Evolutionary conservation across 1,140 invertebrate species (phyloP), one percentile per base, ranked within the genome.

Genomic region (Drosophila novamexicana): DNA sequence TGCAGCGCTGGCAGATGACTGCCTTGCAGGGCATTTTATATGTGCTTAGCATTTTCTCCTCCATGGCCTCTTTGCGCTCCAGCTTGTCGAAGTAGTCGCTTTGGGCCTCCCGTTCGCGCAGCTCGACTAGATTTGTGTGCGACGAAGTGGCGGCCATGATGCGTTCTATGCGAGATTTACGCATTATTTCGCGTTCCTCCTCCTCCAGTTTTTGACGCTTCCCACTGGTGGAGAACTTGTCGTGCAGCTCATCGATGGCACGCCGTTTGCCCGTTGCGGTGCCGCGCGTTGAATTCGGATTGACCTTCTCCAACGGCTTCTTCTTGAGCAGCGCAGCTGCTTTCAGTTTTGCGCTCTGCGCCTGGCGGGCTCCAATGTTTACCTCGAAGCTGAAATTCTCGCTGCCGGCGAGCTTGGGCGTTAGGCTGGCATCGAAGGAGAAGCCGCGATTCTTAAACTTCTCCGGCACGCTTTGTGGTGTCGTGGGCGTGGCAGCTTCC

Each of bases 31-130:
- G 92, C 16, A 98, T 93, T 93, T 98, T 96, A 84, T 94, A 97
- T 6, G 97, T 98, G 40, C 94, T 95, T 16, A 96, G 91, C 97
- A 99, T 98, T 93, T 98, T 98, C 62, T 98, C 96, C 91, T 99
- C 98, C 94, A 98, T 95, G 75, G 94, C 94, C 93, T 99, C 98
- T 88, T 97, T 98, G 72, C 95, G 95, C 92, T 98, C 97, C 56
- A 98, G 91, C 88, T 96, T 96, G 68, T 95, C 94, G 75, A 98
- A 99, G 91, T 99, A 98, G 78, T 97, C 95, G 14, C 97, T 96
- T 86, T 97, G 94, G 65, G 95, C 95, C 79, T 96, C 94, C 56
- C 95, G 93, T 54, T 98, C 95, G 34, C 95, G 94, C 72, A 94
- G 93, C 79, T 96, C 94, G 3, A 97, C 94, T 12, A 98, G 93